Conservation (phyloP, 2,113 vertebrate genomes). For the Tinamus guttatus region DNA sequence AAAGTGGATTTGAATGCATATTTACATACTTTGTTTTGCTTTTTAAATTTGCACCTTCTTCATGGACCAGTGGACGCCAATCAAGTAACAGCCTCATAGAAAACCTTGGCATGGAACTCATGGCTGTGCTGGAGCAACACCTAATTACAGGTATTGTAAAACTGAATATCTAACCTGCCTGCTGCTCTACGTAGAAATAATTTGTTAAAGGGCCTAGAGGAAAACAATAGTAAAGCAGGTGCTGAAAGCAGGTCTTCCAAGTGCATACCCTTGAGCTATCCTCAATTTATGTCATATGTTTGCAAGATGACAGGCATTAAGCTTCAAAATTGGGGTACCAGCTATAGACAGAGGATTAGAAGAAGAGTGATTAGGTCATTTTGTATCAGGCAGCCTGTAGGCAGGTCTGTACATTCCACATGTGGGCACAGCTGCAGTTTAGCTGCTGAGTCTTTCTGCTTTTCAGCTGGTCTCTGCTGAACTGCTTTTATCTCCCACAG, state of each 20-base stretch:
- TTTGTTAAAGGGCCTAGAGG: background rate
- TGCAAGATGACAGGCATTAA: background rate
- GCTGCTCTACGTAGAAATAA: background rate
- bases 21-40: background rate
- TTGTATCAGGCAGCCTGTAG: background rate
- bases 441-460: background rate
- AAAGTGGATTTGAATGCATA: background rate
- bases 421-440: background rate
- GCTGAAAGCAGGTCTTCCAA: background rate
- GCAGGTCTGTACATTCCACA: background rate
- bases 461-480: background rate
- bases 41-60: background rate
- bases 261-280: background rate
- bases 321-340: background rate
- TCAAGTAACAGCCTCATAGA: background rate
- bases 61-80: background rate
- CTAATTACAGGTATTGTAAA: background rate
- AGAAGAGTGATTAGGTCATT: background rate
- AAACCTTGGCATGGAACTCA: background rate
- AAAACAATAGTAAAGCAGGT: background rate
- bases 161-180: background rate
- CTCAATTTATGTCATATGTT: background rate
- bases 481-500: background rate
- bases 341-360: background rate
- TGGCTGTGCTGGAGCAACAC: background rate